Base-by-base conservation (phyloP, 2,888 invertebrate species). In the Heliconius cydno region DNA sequence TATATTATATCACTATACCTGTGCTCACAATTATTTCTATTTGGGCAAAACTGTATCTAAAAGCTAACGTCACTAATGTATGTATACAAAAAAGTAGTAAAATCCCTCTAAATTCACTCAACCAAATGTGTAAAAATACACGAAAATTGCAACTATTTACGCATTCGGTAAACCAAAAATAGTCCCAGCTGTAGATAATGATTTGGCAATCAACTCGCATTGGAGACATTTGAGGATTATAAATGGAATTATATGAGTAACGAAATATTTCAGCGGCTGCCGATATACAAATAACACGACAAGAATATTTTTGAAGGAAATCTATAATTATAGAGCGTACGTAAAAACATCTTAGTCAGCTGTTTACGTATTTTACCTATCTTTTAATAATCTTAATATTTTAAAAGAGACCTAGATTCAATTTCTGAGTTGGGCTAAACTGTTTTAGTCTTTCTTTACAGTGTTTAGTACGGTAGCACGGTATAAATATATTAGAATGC, bases 151-250 rank as follows among this genome's bases (percentile, higher is more conserved):
- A 70, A 70, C 15, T 70, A 70, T 70, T 70, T 70, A 41, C 41
- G 25, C 25, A 19, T 70, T 3, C 25, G 41, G 41, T 68, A 25
- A 46, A 80, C 84, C 85, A 85, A 84, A 84, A 85, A 85, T 86
- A 86, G 80, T 79, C 72, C 71, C 78, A 79, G 79, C 80, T 83
- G 76, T 79, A 79, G 80, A 83, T 83, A 83, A 84, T 83, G 74
- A 80, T 85, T 87, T 87, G 87, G 87, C 86, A 88, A 84, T 86
- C 84, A 77, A 68, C 80, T 65, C 75, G 79, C 76, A 82, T 83
- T 77, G 76, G 76, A 79, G 79, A 80, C 74, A 81, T 81, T 82
- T 79, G 79, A 76, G 76, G 70, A 81, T 81, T 81, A 85, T 83
- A 84, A 85, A 85, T 84, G 83, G 81, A 82, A 79, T 80, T 80